A percentile compares a stretch with the other conserved stretches of the same genome.
Evolutionary conservation across 2,888 invertebrate genomes (phyloP).

Genomic region (Xestia xanthographa): DNA sequence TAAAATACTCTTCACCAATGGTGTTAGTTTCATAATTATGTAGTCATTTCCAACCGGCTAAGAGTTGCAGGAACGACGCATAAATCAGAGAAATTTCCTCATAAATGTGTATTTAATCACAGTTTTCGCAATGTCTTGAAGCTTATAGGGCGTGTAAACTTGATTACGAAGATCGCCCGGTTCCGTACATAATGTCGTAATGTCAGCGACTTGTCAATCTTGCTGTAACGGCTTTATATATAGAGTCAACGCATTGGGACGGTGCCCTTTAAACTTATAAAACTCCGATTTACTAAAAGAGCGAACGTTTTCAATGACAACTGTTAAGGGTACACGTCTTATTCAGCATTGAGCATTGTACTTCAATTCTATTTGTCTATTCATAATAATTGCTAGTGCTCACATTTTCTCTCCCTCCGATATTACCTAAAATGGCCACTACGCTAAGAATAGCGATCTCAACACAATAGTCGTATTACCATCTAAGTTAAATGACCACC

Average conservation of each 20-base stretch:
- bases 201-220: conserved; percentile 59
- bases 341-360: conserved; percentile 8
- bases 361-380: conserved; percentile 13
- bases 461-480: conserved; percentile 56
- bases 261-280: conserved; percentile 28
- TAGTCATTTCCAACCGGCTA: neutral
- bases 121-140: conserved; percentile 60
- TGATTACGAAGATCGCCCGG: conserved; percentile 63
- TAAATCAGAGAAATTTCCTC: conserved; percentile 53
- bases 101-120: conserved; percentile 61
- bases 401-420: conserved; percentile 35
- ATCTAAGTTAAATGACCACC: conserved; percentile 58
- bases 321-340: neutral
- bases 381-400: conserved; percentile 7
- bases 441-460: conserved; percentile 34
- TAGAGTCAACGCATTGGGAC: conserved; percentile 1
- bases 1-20: neutral
- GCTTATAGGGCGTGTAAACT: conserved; percentile 63
- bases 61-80: conserved; percentile 12
- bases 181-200: conserved; percentile 58
- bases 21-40: conserved; percentile 20
- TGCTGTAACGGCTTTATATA: conserved; percentile 43
- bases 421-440: conserved; percentile 33
- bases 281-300: neutral
- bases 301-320: neutral